A percentile compares a stretch with the other conserved stretches of the same genome.
Conservation (phyloP, 2,113 vertebrate species). For the Drymodes brunneopygia region DNA sequence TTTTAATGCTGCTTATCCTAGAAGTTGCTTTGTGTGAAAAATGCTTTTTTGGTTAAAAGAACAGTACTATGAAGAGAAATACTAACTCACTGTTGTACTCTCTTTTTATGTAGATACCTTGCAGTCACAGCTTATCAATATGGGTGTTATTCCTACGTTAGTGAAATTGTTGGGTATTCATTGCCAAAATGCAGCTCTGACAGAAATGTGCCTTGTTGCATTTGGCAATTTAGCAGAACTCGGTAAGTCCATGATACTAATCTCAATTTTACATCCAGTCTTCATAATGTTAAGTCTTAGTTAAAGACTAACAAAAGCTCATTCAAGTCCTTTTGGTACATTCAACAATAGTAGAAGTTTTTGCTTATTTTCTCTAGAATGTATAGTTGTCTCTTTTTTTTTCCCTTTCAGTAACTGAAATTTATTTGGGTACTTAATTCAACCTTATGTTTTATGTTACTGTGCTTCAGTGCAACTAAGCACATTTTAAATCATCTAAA, state of each 20-base stretch:
- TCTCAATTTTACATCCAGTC: not conserved
- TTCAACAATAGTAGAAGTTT: not conserved
- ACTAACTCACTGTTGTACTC: constrained; percentile 39
- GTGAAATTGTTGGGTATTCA: constrained; percentile 93
- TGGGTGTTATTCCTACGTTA: constrained; percentile 96
- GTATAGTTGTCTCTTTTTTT: not conserved
- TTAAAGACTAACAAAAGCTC: not conserved
- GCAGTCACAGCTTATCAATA: constrained; percentile 95
- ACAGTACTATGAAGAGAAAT: not conserved
- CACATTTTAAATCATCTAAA: constrained; percentile 2
- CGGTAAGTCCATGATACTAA: constrained; percentile 75
- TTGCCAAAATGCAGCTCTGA: constrained; percentile 89
- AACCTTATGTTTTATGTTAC: not conserved
- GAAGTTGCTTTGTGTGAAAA: constrained; percentile 11
- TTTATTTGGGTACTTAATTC: not conserved
- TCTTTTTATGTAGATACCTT: constrained; percentile 83
- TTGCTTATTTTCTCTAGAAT: not conserved
- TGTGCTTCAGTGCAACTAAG: not conserved
- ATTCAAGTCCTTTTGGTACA: not conserved
- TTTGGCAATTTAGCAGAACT: constrained; percentile 98
- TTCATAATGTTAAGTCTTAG: not conserved
- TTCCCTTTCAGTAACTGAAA: not conserved
- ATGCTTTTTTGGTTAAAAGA: not conserved
- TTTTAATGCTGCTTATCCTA: not conserved
- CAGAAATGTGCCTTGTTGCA: constrained; percentile 99